phyloP scores from a whole-genome alignment of 1,140 invertebrate species.

The Alviniconcha marisindica region DNA sequence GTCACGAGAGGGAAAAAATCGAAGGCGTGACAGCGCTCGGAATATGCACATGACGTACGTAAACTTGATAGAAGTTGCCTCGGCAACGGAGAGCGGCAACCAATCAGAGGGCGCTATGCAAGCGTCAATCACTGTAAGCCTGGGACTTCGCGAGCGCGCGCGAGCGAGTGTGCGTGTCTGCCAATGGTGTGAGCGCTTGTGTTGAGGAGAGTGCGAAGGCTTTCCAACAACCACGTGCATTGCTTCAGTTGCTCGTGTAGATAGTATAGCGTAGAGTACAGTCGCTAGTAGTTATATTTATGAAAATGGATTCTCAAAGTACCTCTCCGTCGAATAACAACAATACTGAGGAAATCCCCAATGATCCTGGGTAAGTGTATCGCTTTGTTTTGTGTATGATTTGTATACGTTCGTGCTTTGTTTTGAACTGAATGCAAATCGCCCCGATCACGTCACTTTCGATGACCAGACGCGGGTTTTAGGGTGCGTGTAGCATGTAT shows the following conservation, averaged over 20 bases:
- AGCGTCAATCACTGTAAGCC: conserved; percentile 65
- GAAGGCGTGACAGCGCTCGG: conserved; percentile 53
- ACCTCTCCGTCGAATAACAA: conserved; percentile 55
- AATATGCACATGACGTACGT: conserved; percentile 47
- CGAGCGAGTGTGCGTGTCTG: conserved; percentile 65
- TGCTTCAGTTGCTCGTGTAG: conserved; percentile 60
- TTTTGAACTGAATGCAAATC: conserved; percentile 54
- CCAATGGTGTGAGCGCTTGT: conserved; percentile 58
- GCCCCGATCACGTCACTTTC: conserved; percentile 40
- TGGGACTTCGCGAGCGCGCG: conserved; percentile 64
- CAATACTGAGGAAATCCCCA: conserved; percentile 64
- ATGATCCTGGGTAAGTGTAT: conserved; percentile 67
- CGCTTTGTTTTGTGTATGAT: conserved; percentile 37
- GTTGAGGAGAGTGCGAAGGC: conserved; percentile 24
- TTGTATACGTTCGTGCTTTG: conserved; percentile 39
- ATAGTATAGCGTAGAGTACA: conserved; percentile 58
- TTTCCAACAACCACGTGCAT: conserved; percentile 62
- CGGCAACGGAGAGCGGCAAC: conserved; percentile 52
- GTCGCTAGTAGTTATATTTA: conserved; percentile 54
- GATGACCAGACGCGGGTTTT: conserved; percentile 35
- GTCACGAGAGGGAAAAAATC: conserved; percentile 30
- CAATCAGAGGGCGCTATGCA: conserved; percentile 52
- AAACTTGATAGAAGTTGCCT: conserved; percentile 62
- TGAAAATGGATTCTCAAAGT: conserved; percentile 67
- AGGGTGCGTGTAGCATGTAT: no score